Conservation (phyloP, 53 echinoderm and acorn worm genomes). For the Astropecten irregularis region DNA sequence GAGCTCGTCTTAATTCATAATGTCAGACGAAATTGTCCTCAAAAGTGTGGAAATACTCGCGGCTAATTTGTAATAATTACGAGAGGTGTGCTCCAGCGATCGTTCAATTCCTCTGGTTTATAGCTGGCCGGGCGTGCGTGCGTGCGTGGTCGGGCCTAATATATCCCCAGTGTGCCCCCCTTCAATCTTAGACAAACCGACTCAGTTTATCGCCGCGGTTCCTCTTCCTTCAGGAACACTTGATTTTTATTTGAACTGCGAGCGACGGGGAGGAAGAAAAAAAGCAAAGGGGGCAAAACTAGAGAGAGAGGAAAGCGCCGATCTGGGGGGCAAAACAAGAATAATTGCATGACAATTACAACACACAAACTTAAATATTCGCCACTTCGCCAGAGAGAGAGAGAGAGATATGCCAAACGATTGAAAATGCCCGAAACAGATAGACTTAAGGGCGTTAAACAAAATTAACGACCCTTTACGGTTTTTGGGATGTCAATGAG, state of each 20-base stretch:
- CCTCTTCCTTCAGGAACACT: slow-evolving; percentile 9
- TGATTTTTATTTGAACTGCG: slow-evolving; percentile 33
- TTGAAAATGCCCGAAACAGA: slow-evolving; percentile 43
- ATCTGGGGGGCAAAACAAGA: slow-evolving; percentile 51
- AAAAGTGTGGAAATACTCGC: slow-evolving; percentile 59
- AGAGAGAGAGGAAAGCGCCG: slow-evolving; percentile 17
- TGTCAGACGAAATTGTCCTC: slow-evolving; percentile 53
- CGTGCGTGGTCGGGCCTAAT: slow-evolving; percentile 45
- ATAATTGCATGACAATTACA: slow-evolving; percentile 50
- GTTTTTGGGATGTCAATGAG: background rate
- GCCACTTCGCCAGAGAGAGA: slow-evolving; percentile 25
- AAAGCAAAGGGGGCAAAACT: too few species aligned
- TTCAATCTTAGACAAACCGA: slow-evolving; percentile 24
- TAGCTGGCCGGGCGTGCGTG: too few species aligned
- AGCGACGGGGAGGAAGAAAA: slow-evolving; percentile 16
- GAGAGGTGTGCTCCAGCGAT: slow-evolving; percentile 21
- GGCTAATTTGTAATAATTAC: slow-evolving; percentile 63
- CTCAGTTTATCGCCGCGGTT: slow-evolving; percentile 6
- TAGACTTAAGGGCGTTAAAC: background rate
- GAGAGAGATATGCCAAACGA: slow-evolving; percentile 20
- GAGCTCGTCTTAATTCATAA: slow-evolving; percentile 45
- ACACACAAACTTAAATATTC: slow-evolving; percentile 25
- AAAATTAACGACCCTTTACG: slow-evolving; percentile 11
- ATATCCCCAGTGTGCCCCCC: too few species aligned
- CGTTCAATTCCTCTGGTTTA: slow-evolving; percentile 19